Evolutionary conservation across 2,888 invertebrate genomes (phyloP).

Genomic region (Chrysomela aeneicollis): DNA sequence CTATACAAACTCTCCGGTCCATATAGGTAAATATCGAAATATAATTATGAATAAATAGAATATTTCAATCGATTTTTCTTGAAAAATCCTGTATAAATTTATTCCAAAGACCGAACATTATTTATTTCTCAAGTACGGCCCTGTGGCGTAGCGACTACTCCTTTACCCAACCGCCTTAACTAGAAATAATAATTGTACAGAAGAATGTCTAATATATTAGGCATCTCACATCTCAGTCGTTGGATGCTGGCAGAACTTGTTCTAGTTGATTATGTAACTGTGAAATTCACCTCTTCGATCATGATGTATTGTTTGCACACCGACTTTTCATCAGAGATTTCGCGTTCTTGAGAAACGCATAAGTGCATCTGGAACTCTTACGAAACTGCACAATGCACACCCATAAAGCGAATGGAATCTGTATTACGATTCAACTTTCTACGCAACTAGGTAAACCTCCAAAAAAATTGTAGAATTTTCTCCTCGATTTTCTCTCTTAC

Average conservation of each 20-base stretch:
- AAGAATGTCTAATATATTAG: constrained; percentile 29
- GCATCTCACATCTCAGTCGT: constrained; percentile 7
- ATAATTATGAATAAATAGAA: too few species aligned
- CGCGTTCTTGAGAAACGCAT: constrained; percentile 17
- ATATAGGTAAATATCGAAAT: too few species aligned
- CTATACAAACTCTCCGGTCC: too few species aligned
- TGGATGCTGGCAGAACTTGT: constrained; percentile 26
- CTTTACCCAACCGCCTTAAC: constrained; percentile 15
- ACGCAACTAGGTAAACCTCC: neutral
- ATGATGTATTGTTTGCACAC: constrained; percentile 2
- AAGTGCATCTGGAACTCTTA: constrained; percentile 20
- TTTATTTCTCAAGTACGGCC: neutral
- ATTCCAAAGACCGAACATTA: neutral
- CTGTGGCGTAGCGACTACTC: neutral
- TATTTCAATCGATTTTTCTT: too few species aligned
- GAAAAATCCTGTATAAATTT: too few species aligned
- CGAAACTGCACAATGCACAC: constrained; percentile 20
- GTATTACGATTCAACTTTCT: too few species aligned
- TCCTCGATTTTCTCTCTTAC: too few species aligned
- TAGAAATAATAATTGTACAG: constrained; percentile 26
- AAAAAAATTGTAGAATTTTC: neutral
- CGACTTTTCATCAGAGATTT: constrained; percentile 28
- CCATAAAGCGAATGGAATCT: constrained; percentile 3
- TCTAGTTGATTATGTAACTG: constrained; percentile 33
- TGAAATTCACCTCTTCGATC: constrained; percentile 18